These are phyloP conservation scores for Chromis chromis DNA, from an alignment of 2,797 vertebrate genomes.

Conservation along the genomic window DNA sequence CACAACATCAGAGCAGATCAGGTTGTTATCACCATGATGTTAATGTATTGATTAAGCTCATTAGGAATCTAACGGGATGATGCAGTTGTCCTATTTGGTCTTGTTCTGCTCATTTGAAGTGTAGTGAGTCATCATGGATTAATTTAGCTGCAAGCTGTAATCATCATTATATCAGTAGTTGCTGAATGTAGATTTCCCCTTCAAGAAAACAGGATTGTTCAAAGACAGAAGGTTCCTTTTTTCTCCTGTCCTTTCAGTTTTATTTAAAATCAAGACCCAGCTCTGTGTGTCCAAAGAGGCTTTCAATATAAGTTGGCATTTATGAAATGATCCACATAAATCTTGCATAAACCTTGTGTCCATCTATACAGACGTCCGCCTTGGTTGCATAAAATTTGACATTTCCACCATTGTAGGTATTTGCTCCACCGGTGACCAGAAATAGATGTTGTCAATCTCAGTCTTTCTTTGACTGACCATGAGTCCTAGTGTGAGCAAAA, in stretches of 20 bases:
- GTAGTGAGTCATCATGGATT: not conserved
- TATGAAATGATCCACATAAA: constrained; percentile 19
- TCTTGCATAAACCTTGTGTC: constrained; percentile 16
- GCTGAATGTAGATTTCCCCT: constrained; percentile 5
- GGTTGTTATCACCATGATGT: not conserved
- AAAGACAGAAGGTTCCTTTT: not conserved
- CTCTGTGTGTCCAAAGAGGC: not conserved
- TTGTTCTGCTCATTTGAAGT: not conserved
- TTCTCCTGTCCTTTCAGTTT: not conserved
- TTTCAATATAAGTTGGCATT: constrained; percentile 37
- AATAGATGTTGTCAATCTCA: no score
- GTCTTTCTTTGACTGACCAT: not conserved
- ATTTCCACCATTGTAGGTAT: constrained; percentile 20
- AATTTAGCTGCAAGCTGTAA: constrained; percentile 1
- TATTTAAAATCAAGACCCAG: not conserved
- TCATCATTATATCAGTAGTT: not conserved
- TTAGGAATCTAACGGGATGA: not conserved
- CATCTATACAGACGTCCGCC: not conserved
- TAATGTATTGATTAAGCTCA: no score
- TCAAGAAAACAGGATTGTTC: not conserved
- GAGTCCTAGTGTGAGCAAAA: not conserved
- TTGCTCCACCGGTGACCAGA: not conserved
- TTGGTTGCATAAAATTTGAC: constrained; percentile 14
- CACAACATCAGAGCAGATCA: not conserved
- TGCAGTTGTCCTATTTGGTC: not conserved